Evolutionary conservation across 2,888 invertebrate genomes (phyloP).

Genomic region (Empis livida): DNA sequence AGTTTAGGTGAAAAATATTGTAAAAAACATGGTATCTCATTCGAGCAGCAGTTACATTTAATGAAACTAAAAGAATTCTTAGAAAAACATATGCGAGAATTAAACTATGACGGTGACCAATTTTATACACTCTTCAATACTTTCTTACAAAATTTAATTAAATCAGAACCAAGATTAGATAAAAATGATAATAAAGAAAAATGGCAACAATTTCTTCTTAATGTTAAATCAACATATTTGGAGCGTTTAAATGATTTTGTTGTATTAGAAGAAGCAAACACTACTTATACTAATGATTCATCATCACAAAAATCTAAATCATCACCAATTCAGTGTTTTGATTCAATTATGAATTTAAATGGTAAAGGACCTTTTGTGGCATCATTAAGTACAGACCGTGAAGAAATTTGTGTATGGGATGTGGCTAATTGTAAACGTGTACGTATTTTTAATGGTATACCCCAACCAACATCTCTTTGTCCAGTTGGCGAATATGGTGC

Average conservation of each 20-base stretch:
- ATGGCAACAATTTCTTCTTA: constrained; percentile 28
- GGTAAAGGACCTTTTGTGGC: constrained; percentile 57
- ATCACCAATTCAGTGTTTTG: constrained; percentile 37
- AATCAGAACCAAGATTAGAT: constrained; percentile 19
- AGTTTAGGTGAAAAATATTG: constrained; percentile 36
- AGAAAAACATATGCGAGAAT: constrained; percentile 54
- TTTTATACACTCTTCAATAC: constrained; percentile 58
- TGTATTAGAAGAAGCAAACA: constrained; percentile 37
- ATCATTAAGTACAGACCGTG: constrained; percentile 57
- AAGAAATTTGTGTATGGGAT: constrained; percentile 76
- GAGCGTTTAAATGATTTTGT: constrained; percentile 37
- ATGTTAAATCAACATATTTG: constrained; percentile 37
- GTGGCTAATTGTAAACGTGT: constrained; percentile 51
- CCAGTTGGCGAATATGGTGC: constrained; percentile 64
- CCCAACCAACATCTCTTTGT: constrained; percentile 63
- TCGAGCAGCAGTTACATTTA: constrained; percentile 28
- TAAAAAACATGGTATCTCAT: constrained; percentile 26
- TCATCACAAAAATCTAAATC: constrained; percentile 24
- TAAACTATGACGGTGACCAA: constrained; percentile 72
- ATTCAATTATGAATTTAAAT: constrained; percentile 31
- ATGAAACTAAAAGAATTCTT: constrained; percentile 47
- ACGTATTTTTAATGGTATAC: constrained; percentile 56
- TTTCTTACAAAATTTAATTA: constrained; percentile 35
- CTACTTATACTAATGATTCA: constrained; percentile 24
- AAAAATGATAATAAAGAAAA: constrained; percentile 27